A percentile compares a stretch with the other conserved stretches of the same genome.
Evolutionary conservation across 2,797 vertebrate species (phyloP).

Genomic region (Gymnocypris eckloni): DNA sequence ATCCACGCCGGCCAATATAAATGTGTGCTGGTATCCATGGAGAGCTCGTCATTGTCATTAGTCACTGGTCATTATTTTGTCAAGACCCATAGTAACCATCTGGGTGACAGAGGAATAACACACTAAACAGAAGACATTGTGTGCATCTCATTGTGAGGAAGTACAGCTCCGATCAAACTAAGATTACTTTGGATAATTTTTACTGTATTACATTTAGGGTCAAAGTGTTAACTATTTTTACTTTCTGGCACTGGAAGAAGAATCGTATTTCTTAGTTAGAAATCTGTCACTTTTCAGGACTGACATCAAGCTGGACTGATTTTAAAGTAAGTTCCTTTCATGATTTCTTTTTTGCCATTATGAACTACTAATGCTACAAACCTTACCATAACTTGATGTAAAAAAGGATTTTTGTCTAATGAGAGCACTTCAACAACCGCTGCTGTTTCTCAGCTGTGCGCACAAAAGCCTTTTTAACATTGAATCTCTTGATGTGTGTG

Average conservation of each 20-base stretch:
- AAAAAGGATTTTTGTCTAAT: not conserved
- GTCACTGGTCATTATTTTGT: slow-evolving; percentile 55
- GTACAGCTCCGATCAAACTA: slow-evolving; percentile 25
- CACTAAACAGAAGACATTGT: slow-evolving; percentile 38
- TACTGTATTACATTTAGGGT: not conserved
- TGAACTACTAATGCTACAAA: not conserved
- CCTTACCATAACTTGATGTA: not conserved
- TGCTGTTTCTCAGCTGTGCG: slow-evolving; percentile 16
- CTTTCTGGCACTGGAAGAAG: not conserved
- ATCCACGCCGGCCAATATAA: slow-evolving; percentile 6
- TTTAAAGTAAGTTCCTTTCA: slow-evolving; percentile 40
- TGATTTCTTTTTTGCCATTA: not conserved
- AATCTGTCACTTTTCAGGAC: not conserved
- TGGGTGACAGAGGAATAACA: slow-evolving; percentile 41
- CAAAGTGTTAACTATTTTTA: not conserved
- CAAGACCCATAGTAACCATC: slow-evolving; percentile 60
- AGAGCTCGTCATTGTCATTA: slow-evolving; percentile 53
- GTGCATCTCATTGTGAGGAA: slow-evolving; percentile 11
- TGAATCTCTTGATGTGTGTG: not conserved
- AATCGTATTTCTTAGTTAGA: not conserved
- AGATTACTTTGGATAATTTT: not conserved
- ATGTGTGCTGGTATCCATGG: slow-evolving; percentile 60
- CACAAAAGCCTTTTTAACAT: slow-evolving; percentile 1
- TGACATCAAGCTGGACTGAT: slow-evolving; percentile 19
- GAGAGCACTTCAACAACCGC: slow-evolving; percentile 10